Evolutionary conservation across 1,140 invertebrate genomes (phyloP).

Genomic region (Kradibia gibbosae): DNA sequence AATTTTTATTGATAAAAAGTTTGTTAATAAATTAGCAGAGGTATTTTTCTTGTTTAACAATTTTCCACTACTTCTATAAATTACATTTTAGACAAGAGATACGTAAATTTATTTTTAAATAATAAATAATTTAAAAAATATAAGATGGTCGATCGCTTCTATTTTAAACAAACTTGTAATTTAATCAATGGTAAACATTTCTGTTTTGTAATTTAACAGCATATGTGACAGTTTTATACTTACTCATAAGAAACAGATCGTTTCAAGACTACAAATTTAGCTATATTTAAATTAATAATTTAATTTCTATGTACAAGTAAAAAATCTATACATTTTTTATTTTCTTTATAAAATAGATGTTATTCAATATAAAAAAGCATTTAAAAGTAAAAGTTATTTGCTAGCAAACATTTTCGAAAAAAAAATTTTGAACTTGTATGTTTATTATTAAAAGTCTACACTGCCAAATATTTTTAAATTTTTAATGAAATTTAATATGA

Average conservation of each 20-base stretch:
- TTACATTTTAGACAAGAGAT: not conserved
- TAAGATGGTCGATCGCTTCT: too few relatives aligned
- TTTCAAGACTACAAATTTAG: not conserved
- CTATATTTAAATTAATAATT: not conserved
- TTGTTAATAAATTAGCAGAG: not conserved
- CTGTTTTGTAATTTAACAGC: not conserved
- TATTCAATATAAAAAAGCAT: not conserved
- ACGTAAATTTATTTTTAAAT: slow-evolving; percentile 7
- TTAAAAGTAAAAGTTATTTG: not conserved
- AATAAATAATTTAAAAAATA: not conserved
- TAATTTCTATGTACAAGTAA: not conserved
- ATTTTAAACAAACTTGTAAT: not conserved
- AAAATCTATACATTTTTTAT: too few relatives aligned
- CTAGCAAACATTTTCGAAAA: not conserved
- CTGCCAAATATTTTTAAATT: not conserved
- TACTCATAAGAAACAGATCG: not conserved
- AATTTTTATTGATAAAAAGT: not conserved
- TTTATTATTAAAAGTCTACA: slow-evolving; percentile 41
- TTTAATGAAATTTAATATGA: slow-evolving; percentile 45
- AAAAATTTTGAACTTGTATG: not conserved
- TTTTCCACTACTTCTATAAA: not conserved
- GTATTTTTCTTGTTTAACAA: not conserved
- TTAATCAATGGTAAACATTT: not conserved
- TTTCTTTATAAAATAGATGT: not conserved
- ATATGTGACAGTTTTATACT: not conserved